Base-by-base conservation (phyloP, 2,113 vertebrate genomes). In the Microtus pennsylvanicus region DNA sequence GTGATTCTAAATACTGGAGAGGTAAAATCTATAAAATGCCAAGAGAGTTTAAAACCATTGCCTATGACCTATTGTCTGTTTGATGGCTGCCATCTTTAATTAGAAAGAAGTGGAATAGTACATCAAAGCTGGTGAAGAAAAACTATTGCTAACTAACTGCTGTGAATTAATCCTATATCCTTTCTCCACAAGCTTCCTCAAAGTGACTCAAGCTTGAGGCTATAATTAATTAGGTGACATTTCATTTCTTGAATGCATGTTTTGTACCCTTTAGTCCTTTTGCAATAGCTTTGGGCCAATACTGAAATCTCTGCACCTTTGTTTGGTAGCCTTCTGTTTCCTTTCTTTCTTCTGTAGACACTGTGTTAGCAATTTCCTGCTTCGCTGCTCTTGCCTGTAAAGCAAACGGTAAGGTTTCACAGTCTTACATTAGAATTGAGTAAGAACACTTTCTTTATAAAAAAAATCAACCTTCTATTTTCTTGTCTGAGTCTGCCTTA, bases 281-380 rank as follows among this genome's bases (percentile, higher is more conserved):
- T 91, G 75, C 67, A 90, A n/a, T 47, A 65, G n/a, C 72, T 89
- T 90, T 65, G 11, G 67, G 78, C 77, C 87, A 89, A 86, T 55
- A 87, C 89, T 95, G 77, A 93, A 95, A 83, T 94, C 45, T 93
- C 42, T 22, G 67, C 91, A 52, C 94, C 80, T 94, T 96, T 88
- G 87, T 90, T 89, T 42, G 80, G 70, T 97, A 93, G 94, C 69
- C 63, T 97, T 90, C 93, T 80, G 2, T 94, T 97, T 97, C 89
- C 95, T 97, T 93, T 96, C 96, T 97, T 97, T 93, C 96, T 97
- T 93, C 96, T 96, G 76, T 30, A 98, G 96, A 96, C 96, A 93
- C 98, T 96, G 95, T 97, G 91, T 98, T 98, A 98, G 96, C 98
- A 98, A 98, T 98, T 98, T 99, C 96, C 92, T 98, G 98, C 98